These are phyloP conservation scores for Gadus macrocephalus DNA, from an alignment of 2,113 vertebrate genomes.

Conservation along the genomic window DNA sequence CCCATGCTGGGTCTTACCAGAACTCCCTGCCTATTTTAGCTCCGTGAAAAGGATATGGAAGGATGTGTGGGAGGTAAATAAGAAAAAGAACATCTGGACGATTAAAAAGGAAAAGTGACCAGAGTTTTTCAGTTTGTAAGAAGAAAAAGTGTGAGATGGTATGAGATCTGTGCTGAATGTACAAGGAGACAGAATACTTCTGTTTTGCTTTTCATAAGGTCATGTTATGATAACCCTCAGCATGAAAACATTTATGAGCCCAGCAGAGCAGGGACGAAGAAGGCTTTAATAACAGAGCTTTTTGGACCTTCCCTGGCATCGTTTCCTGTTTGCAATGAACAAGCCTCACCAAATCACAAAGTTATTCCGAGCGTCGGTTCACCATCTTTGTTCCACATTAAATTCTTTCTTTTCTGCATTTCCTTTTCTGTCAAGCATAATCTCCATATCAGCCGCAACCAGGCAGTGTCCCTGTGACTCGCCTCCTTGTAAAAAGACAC, in stretches of 20 bases:
- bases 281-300: slow-evolving; percentile 42
- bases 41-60: slow-evolving; percentile 16
- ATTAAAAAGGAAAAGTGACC: not conserved
- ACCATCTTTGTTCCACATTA: slow-evolving; percentile 2
- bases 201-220: slow-evolving; percentile 54
- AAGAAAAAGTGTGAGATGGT: not conserved
- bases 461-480: slow-evolving; percentile 13
- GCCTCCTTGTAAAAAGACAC: slow-evolving; percentile 10
- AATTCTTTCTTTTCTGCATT: slow-evolving; percentile 22
- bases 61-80: slow-evolving; percentile 4
- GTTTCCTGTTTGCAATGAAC: slow-evolving; percentile 37
- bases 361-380: slow-evolving; percentile 30
- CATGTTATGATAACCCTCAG: slow-evolving; percentile 63
- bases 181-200: slow-evolving; percentile 58
- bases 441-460: slow-evolving; percentile 9
- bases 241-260: slow-evolving; percentile 66
- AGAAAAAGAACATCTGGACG: not conserved
- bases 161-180: slow-evolving; percentile 25
- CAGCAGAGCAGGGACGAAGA: slow-evolving; percentile 39
- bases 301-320: slow-evolving; percentile 39
- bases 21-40: slow-evolving; percentile 42
- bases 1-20: slow-evolving; percentile 12
- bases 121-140: not conserved
- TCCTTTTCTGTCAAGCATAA: slow-evolving; percentile 9
- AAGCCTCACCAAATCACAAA: slow-evolving; percentile 42